Conservation (phyloP, 1,140 invertebrate species). For the Parapsyche elsis region DNA sequence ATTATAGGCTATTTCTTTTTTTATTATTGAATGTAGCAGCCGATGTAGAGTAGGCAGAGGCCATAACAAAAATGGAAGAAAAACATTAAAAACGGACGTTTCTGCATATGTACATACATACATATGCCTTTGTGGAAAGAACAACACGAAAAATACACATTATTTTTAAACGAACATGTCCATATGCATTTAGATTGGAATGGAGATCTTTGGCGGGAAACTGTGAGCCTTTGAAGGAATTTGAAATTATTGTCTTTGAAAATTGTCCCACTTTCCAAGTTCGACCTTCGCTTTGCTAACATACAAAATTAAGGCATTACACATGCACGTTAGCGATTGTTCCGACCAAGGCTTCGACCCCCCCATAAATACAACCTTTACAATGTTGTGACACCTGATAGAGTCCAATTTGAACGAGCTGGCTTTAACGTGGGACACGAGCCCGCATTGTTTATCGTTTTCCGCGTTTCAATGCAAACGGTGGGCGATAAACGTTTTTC, state of each 20-base stretch:
- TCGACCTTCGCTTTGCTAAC: not conserved
- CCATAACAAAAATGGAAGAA: not conserved
- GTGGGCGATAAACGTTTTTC: not conserved
- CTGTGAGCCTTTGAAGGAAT: not conserved
- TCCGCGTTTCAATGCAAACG: not conserved
- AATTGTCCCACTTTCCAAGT: not conserved
- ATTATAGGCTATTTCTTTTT: slow-evolving; percentile 1
- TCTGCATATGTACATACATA: too few species aligned
- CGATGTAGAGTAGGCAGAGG: not conserved
- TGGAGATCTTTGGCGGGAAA: not conserved
- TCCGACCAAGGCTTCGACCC: too few species aligned
- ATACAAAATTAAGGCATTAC: not conserved
- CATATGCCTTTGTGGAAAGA: too few species aligned
- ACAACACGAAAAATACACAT: too few species aligned
- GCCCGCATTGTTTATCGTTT: slow-evolving; percentile 4
- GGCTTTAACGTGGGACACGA: not conserved
- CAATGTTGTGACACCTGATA: not conserved
- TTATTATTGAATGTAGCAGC: not conserved
- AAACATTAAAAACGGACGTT: not conserved
- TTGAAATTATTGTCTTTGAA: not conserved
- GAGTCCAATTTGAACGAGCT: not conserved
- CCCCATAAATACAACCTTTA: too few species aligned
- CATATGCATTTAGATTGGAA: too few species aligned
- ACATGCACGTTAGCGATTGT: not conserved
- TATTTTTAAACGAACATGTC: too few species aligned